Base-by-base conservation (phyloP, 2,888 invertebrate genomes). In the Lasioglossum marginatum region DNA sequence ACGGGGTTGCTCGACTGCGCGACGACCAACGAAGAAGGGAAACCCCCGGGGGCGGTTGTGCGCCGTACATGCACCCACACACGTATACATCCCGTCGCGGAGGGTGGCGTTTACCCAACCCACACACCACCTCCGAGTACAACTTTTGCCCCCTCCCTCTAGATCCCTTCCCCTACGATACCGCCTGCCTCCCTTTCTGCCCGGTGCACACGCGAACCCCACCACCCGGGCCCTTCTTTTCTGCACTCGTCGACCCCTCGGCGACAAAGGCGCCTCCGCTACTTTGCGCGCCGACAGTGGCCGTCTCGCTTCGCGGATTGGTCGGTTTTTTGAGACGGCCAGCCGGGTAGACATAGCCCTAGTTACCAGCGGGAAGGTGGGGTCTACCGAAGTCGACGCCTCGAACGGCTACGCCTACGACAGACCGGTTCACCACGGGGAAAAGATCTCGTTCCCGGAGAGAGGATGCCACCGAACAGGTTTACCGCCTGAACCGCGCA, bases 251-350 rank as follows among this genome's bases (percentile, higher is more conserved):
- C 83, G 89, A 83, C 76, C 83, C 89, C 84, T 83, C 77, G 76
- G 80, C 88, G 83, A 92, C 90, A 92, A 92, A 92, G 90, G 87
- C 90, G 85, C 89, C 91, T 91, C 90, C 89, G 91, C 91, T 91
- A 87, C 93, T 93, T 92, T 91, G 90, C 89, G 86, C 81, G 85
- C 85, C 91, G 89, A 92, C 93, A 95, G 95, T 95, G 94, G 95
- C 95, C 94, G 93, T 94, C 95, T 95, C 95, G 94, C 92, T 92
- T 93, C 94, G 90, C 92, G 93, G 95, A 95, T 95, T 95, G 95
- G 95, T 95, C 94, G 93, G 93, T 94, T 94, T 95, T 94, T 95
- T 95, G 91, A 93, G 92, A 92, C 93, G 91, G 90, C 91, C 92
- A 91, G 92, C 93, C 92, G 92, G 92, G 92, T 92, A 94, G 93